Percentiles rank a stretch among this genome's conserved stretches.
phyloP scores from a whole-genome alignment of 2,888 invertebrate species.

The Coelinius sp. region DNA sequence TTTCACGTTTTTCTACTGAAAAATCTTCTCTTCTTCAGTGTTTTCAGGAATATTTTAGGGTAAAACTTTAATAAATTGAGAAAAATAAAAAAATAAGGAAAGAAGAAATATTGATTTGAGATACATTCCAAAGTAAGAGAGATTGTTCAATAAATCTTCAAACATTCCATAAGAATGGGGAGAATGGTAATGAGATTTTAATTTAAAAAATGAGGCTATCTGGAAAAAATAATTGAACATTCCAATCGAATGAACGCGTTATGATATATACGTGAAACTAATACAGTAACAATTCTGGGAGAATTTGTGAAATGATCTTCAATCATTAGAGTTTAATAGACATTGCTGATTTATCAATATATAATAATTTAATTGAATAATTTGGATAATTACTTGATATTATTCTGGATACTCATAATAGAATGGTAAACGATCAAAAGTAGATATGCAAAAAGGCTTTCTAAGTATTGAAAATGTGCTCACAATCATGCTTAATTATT shows the following conservation, averaged over 20 bases:
- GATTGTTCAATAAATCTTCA: background rate
- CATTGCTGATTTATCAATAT: constrained; percentile 34
- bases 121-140: background rate
- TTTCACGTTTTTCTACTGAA: background rate
- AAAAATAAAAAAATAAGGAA: background rate
- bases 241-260: too few species aligned
- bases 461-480: constrained; percentile 5
- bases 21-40: background rate
- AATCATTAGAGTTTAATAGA: constrained; percentile 47
- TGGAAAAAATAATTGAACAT: background rate
- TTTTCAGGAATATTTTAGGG: background rate
- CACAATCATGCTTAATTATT: constrained; percentile 1
- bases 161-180: background rate
- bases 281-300: background rate
- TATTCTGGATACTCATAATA: background rate
- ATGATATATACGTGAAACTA: background rate
- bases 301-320: constrained; percentile 48
- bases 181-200: background rate
- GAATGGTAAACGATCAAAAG: background rate
- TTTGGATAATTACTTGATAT: background rate
- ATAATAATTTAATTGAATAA: background rate
- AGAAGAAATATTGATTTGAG: background rate
- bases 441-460: background rate
- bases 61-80: background rate
- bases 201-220: background rate